Base-by-base conservation (phyloP, 1,140 invertebrate species). In the Schlechtendalia chinensis region DNA sequence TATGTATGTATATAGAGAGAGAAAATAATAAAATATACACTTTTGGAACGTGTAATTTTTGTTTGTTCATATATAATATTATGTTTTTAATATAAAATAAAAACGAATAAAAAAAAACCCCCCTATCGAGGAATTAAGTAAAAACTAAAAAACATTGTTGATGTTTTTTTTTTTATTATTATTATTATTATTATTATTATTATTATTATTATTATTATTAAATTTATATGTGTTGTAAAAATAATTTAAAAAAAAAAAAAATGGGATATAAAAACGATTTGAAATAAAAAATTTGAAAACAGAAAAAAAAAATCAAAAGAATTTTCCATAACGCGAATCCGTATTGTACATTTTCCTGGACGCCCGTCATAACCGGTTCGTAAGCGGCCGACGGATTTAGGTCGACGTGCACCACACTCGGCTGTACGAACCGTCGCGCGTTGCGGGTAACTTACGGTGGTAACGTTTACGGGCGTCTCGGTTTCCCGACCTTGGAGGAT, bases 211-310 rank as follows among this genome's bases (percentile, higher is more conserved):
- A 39, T 39, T 39, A 39, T 72, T 54, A 72, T 72, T 75, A 79
- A 79, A 79, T 79, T 79, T 79, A 79, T 79, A 79, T 79, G 75
- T 79, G 75, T 79, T 79, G 75, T 79, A 79, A 63, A 79, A n/a
- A n/a, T n/a, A n/a, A n/a, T n/a, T n/a, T n/a, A n/a, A n/a, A n/a
- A n/a, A n/a, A 59, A 79, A 79, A 61, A 50, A 71, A 71, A 72
- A 54, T 79, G 75, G 75, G 75, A 27, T 79, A 63, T 79, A 63
- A 61, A 79, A 79, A 79, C 39, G 58, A 79, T 79, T 79, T 79
- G 58, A 79, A 79, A 79, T 79, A 79, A 79, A 79, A 39, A 79
- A 79, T 47, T 47, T 61, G 39, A 79, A 79, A 79, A 79, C 75
- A 58, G 53, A 58, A 77, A 71, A 58, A 77, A 71, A 39, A 39